These are phyloP conservation scores for Mesoclemmys tuberculata DNA, from an alignment of 2,113 vertebrate genomes.

Conservation along the genomic window DNA sequence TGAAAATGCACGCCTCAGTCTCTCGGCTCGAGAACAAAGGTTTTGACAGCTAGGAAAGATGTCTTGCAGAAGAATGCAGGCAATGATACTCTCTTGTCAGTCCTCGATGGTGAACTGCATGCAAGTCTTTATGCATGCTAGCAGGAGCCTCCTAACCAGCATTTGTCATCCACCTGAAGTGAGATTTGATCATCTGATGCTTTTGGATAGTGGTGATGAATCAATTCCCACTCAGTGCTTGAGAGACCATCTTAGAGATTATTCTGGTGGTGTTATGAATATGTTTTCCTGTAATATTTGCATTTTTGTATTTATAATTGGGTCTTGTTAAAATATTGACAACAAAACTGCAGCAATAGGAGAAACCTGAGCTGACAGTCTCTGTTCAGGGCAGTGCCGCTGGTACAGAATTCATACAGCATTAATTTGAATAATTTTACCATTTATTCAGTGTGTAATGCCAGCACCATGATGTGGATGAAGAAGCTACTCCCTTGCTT, in stretches of 20 bases:
- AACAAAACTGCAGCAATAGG: background rate
- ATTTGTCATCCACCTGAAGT: slow-evolving; percentile 28
- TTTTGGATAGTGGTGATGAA: background rate
- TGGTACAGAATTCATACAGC: background rate
- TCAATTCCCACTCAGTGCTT: slow-evolving; percentile 25
- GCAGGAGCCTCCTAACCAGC: background rate
- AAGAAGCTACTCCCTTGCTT: slow-evolving; percentile 11
- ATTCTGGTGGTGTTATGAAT: background rate
- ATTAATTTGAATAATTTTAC: background rate
- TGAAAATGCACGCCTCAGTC: slow-evolving; percentile 29
- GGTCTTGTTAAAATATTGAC: background rate
- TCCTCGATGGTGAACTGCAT: slow-evolving; percentile 26
- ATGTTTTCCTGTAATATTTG: background rate
- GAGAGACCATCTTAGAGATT: slow-evolving; percentile 5
- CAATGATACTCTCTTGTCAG: slow-evolving; percentile 37
- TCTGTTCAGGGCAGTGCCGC: background rate
- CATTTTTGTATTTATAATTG: background rate
- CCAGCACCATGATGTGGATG: slow-evolving; percentile 23
- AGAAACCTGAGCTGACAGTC: background rate
- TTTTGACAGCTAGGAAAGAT: slow-evolving; percentile 68
- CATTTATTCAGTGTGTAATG: slow-evolving; percentile 46
- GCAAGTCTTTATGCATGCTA: background rate
- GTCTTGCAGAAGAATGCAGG: slow-evolving; percentile 41
- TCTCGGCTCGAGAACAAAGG: slow-evolving; percentile 79
- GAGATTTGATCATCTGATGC: slow-evolving; percentile 63